These are phyloP conservation scores for Aegithalos caudatus DNA, from an alignment of 2,113 vertebrate species.

Conservation along the genomic window DNA sequence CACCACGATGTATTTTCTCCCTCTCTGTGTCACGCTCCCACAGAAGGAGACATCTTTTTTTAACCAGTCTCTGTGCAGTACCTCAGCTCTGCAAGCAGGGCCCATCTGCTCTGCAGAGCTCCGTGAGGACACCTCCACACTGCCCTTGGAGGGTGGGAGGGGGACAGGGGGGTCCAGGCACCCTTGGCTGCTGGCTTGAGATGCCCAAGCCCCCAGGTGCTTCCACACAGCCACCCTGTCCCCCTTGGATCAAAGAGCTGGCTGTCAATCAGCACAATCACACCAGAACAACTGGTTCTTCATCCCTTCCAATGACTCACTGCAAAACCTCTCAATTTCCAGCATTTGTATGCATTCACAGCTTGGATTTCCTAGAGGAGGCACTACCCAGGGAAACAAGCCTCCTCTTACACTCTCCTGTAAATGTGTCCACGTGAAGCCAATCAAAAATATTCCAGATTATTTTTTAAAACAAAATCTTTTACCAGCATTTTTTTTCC, in stretches of 20 bases:
- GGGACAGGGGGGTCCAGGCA: background rate
- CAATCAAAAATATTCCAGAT: background rate
- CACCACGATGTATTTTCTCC: background rate
- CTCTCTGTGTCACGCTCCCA: background rate
- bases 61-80: background rate
- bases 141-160: background rate
- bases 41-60: constrained; percentile 17
- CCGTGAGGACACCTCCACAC: background rate
- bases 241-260: accelerated
- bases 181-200: background rate
- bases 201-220: background rate
- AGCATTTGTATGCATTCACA: background rate
- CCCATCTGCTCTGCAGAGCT: background rate
- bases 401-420: background rate
- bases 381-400: background rate
- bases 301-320: background rate
- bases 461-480: background rate
- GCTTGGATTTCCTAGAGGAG: background rate
- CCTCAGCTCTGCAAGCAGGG: background rate
- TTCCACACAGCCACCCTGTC: background rate
- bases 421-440: background rate
- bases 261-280: background rate
- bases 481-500: background rate
- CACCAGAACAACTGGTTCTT: constrained; percentile 15
- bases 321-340: background rate